Percentiles rank a stretch among this genome's conserved stretches.
Conservation (phyloP, 2,888 invertebrate genomes). For the Tethea ocularis region DNA sequence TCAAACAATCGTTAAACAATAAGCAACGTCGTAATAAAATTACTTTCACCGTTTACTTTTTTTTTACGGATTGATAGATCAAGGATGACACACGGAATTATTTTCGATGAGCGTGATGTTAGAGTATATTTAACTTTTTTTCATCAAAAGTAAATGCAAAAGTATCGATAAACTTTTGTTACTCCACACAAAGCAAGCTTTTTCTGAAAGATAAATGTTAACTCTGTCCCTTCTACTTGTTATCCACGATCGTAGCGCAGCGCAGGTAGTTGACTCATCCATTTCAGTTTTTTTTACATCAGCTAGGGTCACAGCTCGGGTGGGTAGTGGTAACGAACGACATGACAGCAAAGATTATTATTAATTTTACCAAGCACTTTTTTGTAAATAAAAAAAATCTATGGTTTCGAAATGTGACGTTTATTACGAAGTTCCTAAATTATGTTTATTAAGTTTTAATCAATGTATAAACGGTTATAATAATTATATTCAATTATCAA, state of each 20-base stretch:
- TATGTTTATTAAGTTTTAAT: too few relatives aligned
- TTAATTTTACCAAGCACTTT: too few relatives aligned
- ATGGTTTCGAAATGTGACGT: too few relatives aligned
- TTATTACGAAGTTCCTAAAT: too few relatives aligned
- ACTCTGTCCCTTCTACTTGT: constrained; percentile 28
- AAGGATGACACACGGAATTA: not conserved
- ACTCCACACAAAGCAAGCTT: constrained; percentile 24
- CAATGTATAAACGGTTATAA: too few relatives aligned
- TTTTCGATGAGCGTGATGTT: not conserved
- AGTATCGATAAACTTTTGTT: not conserved
- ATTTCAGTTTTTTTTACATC: constrained; percentile 16
- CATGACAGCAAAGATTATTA: too few relatives aligned
- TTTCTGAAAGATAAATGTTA: constrained; percentile 28
- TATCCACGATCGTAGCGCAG: constrained; percentile 22
- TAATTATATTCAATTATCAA: too few relatives aligned
- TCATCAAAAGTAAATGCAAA: not conserved
- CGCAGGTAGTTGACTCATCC: constrained; percentile 48
- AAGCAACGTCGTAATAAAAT: not conserved
- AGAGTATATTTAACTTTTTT: not conserved
- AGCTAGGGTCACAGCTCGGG: constrained; percentile 15
- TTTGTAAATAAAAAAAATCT: too few relatives aligned
- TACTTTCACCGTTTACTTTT: not conserved
- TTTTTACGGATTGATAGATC: not conserved
- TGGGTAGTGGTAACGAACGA: constrained; percentile 9
- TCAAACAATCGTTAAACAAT: not conserved